A percentile compares a stretch with the other conserved stretches of the same genome.
Evolutionary conservation across 2,888 invertebrate genomes (phyloP).

Genomic region (Entomobrya multifasciata): DNA sequence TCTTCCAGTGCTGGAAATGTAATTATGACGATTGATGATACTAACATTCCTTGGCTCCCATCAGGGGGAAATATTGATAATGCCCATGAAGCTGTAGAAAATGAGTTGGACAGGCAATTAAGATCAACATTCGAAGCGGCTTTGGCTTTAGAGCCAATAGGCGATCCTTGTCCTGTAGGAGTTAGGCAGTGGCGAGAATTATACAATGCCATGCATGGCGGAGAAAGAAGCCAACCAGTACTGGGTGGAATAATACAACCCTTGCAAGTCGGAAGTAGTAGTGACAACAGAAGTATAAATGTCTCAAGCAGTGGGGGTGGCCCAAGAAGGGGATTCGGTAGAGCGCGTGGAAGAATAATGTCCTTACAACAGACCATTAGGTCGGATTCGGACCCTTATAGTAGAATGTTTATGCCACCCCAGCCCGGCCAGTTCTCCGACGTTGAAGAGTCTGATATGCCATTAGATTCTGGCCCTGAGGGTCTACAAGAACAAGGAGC

Average conservation of each 20-base stretch:
- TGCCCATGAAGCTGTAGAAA: slow-evolving; percentile 7
- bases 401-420: slow-evolving; percentile 41
- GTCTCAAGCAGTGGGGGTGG: neutral
- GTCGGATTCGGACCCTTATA: neutral
- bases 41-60: neutral
- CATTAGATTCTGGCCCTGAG: neutral
- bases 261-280: neutral
- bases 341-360: neutral
- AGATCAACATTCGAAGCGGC: slow-evolving; percentile 25
- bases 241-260: slow-evolving; percentile 31
- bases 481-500: neutral
- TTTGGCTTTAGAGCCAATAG: slow-evolving; percentile 19
- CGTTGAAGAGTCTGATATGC: slow-evolving; percentile 9
- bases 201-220: slow-evolving; percentile 1
- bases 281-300: neutral
- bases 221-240: neutral
- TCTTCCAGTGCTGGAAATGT: neutral
- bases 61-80: neutral
- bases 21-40: neutral
- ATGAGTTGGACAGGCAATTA: slow-evolving; percentile 31
- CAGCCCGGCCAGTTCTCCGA: neutral
- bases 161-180: slow-evolving; percentile 19
- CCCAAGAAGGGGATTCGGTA: slow-evolving; percentile 21
- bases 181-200: slow-evolving; percentile 28
- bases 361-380: neutral